These are phyloP conservation scores for Drosophila basisetae DNA, from an alignment of 2,888 invertebrate species.

Conservation along the genomic window DNA sequence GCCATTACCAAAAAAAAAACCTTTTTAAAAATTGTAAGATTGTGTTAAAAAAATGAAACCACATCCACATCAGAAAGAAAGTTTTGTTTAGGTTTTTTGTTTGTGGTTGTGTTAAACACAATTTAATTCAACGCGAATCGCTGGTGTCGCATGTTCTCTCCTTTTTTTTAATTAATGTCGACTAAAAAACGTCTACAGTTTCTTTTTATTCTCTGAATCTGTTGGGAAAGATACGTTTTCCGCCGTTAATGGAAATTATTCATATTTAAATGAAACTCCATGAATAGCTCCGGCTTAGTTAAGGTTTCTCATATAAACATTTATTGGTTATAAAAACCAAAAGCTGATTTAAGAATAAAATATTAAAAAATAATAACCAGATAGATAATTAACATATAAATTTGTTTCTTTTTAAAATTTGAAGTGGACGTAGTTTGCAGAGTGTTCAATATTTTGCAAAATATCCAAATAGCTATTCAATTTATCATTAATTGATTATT, in stretches of 20 bases:
- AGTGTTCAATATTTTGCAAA: not conserved
- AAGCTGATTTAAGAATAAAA: not conserved
- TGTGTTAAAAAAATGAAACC: not conserved
- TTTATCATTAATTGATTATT: constrained; percentile 9
- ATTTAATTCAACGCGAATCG: not conserved
- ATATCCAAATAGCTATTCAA: not conserved
- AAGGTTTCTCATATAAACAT: not conserved
- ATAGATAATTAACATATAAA: not conserved
- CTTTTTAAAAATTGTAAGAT: not conserved
- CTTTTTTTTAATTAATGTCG: not conserved
- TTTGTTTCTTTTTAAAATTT: no score
- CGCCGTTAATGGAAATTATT: not conserved
- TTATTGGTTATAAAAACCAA: not conserved
- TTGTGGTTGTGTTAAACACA: not conserved
- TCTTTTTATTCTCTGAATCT: not conserved
- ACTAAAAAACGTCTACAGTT: not conserved
- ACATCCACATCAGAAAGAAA: not conserved
- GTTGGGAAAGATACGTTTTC: not conserved
- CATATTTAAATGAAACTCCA: not conserved
- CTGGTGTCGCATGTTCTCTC: not conserved
- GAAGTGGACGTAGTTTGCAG: not conserved
- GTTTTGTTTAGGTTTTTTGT: not conserved
- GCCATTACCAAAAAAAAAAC: not conserved
- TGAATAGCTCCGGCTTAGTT: not conserved
- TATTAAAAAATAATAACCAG: not conserved